These are phyloP conservation scores for Lepidonotus clava DNA, from an alignment of 2,888 invertebrate genomes.

Conservation along the genomic window DNA sequence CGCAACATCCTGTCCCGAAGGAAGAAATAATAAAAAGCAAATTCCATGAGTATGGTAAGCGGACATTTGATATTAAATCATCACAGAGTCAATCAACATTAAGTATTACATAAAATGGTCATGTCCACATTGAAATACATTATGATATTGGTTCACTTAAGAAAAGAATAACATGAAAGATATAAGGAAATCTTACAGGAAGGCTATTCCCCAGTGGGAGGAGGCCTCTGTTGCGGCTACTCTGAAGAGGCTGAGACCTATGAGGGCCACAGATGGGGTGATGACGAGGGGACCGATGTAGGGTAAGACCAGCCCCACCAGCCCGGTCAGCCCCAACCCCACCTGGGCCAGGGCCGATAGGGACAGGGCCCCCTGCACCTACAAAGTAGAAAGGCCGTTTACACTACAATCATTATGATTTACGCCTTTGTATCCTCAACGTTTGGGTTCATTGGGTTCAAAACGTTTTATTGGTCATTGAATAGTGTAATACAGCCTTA, in stretches of 20 bases:
- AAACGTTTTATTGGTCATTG: no score
- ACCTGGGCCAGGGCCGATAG: background rate
- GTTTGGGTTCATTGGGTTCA: no score
- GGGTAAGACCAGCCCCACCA: background rate
- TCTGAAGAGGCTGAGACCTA: background rate
- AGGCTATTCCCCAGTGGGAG: background rate
- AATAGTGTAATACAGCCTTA: no score
- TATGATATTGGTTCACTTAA: no score
- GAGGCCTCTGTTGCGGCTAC: background rate
- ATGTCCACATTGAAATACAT: no score
- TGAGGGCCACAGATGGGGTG: background rate
- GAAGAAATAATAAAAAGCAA: no score
- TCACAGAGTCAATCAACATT: no score
- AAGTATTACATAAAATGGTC: no score
- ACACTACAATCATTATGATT: background rate
- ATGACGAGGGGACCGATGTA: background rate
- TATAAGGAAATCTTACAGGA: background rate
- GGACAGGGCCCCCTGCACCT: background rate
- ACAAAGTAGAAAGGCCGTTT: background rate
- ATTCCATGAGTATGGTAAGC: no score
- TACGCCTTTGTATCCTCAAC: background rate
- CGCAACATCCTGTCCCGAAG: no score
- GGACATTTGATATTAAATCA: no score
- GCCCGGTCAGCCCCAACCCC: background rate
- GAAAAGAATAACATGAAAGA: no score